Evolutionary conservation across 2,797 vertebrate genomes (phyloP), one percentile per base, ranked within the genome.

Genomic region (Aphelocoma californica): DNA sequence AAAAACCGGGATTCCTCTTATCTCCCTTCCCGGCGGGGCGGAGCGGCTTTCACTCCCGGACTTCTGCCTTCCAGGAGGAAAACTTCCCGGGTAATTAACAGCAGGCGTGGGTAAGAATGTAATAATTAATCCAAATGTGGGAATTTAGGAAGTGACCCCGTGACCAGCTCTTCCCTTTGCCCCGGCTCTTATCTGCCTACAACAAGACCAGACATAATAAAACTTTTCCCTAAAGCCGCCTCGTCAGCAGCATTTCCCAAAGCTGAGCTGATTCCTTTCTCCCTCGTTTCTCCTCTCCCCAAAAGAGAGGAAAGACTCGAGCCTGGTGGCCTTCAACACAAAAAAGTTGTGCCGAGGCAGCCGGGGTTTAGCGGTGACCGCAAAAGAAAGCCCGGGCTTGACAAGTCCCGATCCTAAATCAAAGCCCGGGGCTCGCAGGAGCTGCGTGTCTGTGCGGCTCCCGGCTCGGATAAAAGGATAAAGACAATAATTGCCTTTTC

Each of bases 71-170:
- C 60, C 71, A 74, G 85, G 26, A 77, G 74, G 29, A 47, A 14
- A 80, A 61, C 58, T 73, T 38, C 32, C 36, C 85, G 5, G 32
- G 28, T 48, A 70, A 93, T 92, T 75, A 89, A 12, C 61, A 71
- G 61, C 38, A 70, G 60, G 90, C 66, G 83, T 70, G 88, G 93
- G 66, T 53, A 88, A 79, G 61, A 16, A 70, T 18, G 11, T 44
- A 73, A 84, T 84, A 73, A 93, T 72, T 80, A 90, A 87, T 26
- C 32, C 6, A 79, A 91, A 87, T 19, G 87, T 64, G 89, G 28
- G 94, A 87, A 94, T 94, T 96, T 93, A 34, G 74, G 87, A 73
- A 51, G 38, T 31, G 88, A 81, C 67, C 81, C 86, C 42, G 78
- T 18, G 71, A 15, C 29, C 26, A 12, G 71, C 58, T 48, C 67